phyloP scores from a whole-genome alignment of 2,113 vertebrate genomes.

The Cheirogaleus medius region DNA sequence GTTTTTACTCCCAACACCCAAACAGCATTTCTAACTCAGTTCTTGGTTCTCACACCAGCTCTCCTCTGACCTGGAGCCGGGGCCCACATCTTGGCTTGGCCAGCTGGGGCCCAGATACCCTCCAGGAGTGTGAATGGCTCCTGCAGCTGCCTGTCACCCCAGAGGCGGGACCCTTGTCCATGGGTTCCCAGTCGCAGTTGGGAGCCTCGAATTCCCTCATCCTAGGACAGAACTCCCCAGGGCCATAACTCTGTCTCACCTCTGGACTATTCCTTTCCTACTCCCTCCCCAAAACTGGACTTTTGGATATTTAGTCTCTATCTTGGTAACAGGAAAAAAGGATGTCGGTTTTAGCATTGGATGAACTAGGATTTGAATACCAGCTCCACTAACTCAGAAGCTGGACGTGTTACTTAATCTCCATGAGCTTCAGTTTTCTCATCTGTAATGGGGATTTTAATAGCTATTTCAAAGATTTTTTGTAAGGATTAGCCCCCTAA shows the following conservation, averaged over 20 bases:
- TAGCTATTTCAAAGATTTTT: background rate
- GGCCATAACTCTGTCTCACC: background rate
- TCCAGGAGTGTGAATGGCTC: background rate
- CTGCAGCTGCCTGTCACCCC: background rate
- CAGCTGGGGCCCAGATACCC: background rate
- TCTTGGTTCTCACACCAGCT: background rate
- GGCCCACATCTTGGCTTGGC: background rate
- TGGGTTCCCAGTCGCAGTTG: background rate
- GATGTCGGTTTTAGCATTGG: background rate
- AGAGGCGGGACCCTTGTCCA: background rate
- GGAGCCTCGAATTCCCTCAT: background rate
- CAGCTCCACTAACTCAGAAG: background rate
- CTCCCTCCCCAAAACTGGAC: background rate
- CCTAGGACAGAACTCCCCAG: background rate
- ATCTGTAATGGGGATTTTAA: background rate
- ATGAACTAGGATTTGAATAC: background rate
- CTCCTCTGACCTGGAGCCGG: background rate
- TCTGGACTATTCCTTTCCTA: background rate
- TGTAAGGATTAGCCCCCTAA: background rate
- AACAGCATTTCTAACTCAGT: background rate
- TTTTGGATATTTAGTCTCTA: background rate
- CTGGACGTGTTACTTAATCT: background rate
- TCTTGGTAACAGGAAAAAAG: background rate
- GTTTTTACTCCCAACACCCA: background rate
- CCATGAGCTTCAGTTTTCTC: background rate